Evolutionary conservation across 2,797 vertebrate genomes (phyloP), one percentile per base, ranked within the genome.

Genomic region (Enteromius thamalakanensis): DNA sequence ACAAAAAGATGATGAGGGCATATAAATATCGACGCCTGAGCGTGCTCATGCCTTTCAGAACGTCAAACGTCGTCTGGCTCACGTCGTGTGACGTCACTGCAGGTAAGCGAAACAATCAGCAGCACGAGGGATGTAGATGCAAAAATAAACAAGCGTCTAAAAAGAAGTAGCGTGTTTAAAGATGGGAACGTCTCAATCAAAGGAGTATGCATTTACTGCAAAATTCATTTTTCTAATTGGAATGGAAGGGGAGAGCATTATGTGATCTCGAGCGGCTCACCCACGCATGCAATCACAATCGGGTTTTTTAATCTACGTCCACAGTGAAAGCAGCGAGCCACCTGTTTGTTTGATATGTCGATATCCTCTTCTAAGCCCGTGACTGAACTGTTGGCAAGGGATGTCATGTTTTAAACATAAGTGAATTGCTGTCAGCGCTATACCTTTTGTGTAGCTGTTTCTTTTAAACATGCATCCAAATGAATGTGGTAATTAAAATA

Each of bases 141-240:
- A 58, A n/a, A 76, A 45, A 23, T 47, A 23, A 72, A 62, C 12
- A 45, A 19, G 45, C 17, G 71, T 55, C 62, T 42, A 10, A 53
- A 49, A 26, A 47, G 71, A 65, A 81, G 74, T 62, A 80, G 65
- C 65, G 45, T 29, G 15, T 86, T 87, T 79, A 85, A 79, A 19
- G 19, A 34, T 17, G 62, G 76, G 42, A 84, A 47, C 84, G 49
- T 80, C 76, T 79, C 23, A 55, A 51, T 11, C 65, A 60, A 80
- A 76, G 51, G 32, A 45, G 29, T 6, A 14, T 29, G 32, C 42
- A 51, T 70, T 67, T 64, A 65, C 34, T 58, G 62, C 71, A 69
- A 81, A 83, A 87, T 87, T 82, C 42, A 85, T 87, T 89, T 86
- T 85, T 83, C 72, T 88, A 87, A 89, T 84, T 90, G 85, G 62